Evolutionary conservation across 2,888 invertebrate genomes (phyloP), one percentile per base, ranked within the genome.

Genomic region (Leucozona laternaria): DNA sequence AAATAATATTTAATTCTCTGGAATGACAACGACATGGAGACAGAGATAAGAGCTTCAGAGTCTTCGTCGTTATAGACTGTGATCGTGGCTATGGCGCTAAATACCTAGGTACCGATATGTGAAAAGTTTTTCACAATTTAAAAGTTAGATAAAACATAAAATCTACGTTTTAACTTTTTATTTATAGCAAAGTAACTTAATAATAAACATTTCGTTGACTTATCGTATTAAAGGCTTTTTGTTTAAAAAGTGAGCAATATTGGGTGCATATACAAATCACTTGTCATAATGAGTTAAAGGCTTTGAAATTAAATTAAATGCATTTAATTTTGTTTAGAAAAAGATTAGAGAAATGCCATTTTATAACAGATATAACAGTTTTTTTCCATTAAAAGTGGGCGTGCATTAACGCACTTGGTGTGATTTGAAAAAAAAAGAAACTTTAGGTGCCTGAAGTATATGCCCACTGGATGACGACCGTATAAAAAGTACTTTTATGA

Each of bases 1-100:
- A 57, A 57, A 25, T 17, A 40, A 31, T 64, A 28, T 34, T 25
- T 34, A 66, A 37, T 22, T 31, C 45, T 64, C 28, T 48, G 22
- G 17, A 66, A 31, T 50, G 34, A 34, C 22, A 22, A 34, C 13
- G 22, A n/a, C 28, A 17, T 45, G 64, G 28, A 64, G 28, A 45
- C 17, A 31, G 13, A 20, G 34, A 68, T 53, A 40, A 68, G 50
- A 68, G 40, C 10, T 53, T 17, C 2, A 4, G 34, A 10, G 22
- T 13, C 8, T 4, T 57, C 2, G 2, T 20, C 11, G 2, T 20
- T 7, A 7, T 2, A 10, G 20, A 37, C 10, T 68, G 53, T 37
- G 37, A 53, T 50, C 53, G 53, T 37, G 15, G 2, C 22, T 50
- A n/a, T n/a, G 34, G 53, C 20, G 37, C 15, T 22, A 22, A 17